Evolutionary conservation across 2,113 vertebrate species (phyloP).

Genomic region (Tautogolabrus adspersus): DNA sequence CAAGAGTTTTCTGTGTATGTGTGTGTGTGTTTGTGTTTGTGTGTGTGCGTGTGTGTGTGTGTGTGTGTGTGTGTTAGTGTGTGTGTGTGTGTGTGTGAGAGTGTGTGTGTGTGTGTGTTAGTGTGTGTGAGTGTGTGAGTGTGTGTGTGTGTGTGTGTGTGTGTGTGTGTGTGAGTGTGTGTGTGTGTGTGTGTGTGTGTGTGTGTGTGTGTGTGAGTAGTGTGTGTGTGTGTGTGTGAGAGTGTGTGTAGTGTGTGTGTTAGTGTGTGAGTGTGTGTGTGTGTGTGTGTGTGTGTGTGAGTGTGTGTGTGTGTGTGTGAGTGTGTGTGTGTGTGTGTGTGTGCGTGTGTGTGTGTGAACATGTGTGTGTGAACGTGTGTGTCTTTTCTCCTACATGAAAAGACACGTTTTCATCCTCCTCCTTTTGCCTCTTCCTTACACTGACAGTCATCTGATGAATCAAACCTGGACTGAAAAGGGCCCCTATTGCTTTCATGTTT

Average conservation of each 20-base stretch:
- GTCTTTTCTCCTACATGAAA: slow-evolving; percentile 16
- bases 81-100: not conserved
- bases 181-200: no score
- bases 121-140: not conserved
- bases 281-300: slow-evolving; percentile 2
- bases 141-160: no score
- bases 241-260: no score
- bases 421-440: no score
- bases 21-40: no score
- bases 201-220: no score
- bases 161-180: no score
- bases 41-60: no score
- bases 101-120: not conserved
- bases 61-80: no score
- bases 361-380: slow-evolving; percentile 7
- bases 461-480: slow-evolving; percentile 75
- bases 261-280: not conserved
- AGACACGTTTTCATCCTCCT: no score
- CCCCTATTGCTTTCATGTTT: slow-evolving; percentile 81
- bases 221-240: no score
- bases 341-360: not conserved
- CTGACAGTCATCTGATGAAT: slow-evolving; percentile 73
- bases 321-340: not conserved
- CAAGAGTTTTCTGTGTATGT: slow-evolving; percentile 28
- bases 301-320: slow-evolving; percentile 12